These are phyloP conservation scores for Hecatera dysodea DNA, from an alignment of 2,888 invertebrate genomes.

Conservation along the genomic window DNA sequence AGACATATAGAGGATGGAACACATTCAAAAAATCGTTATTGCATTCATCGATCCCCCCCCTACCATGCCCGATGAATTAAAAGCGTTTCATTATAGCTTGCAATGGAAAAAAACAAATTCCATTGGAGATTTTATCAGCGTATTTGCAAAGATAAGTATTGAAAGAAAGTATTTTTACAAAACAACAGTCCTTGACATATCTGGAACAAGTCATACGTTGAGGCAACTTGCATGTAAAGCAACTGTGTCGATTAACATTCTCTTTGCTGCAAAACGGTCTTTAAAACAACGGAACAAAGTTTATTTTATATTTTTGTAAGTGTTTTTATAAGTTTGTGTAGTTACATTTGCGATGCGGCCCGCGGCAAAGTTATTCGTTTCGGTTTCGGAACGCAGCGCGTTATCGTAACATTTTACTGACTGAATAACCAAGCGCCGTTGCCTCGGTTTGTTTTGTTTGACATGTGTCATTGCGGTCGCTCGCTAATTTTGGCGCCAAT, in stretches of 20 bases:
- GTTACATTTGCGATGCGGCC: constrained; percentile 81
- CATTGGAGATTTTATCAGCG: constrained; percentile 55
- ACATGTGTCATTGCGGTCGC: constrained; percentile 66
- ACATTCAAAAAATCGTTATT: not conserved
- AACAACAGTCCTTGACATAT: constrained; percentile 86
- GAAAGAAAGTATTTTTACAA: constrained; percentile 84
- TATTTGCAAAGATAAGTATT: constrained; percentile 71
- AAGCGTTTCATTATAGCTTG: constrained; percentile 19
- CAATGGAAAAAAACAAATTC: constrained; percentile 53
- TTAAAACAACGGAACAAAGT: constrained; percentile 56
- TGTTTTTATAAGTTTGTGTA: constrained; percentile 64
- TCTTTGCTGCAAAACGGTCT: constrained; percentile 39
- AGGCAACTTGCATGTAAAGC: constrained; percentile 74
- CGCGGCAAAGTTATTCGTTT: constrained; percentile 81
- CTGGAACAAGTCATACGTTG: constrained; percentile 80
- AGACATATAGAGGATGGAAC: not conserved
- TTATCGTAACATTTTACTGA: constrained; percentile 82
- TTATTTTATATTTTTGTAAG: constrained; percentile 48
- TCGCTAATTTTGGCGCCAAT: constrained; percentile 65
- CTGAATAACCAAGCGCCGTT: constrained; percentile 82
- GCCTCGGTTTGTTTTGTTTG: constrained; percentile 72
- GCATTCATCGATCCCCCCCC: not conserved
- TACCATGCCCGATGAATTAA: constrained; percentile 12
- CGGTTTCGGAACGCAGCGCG: constrained; percentile 74
- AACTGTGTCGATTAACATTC: constrained; percentile 56